A percentile compares a stretch with the other conserved stretches of the same genome.
Conservation (phyloP, 30 jellyfish, hydroid and myxozoan species). For the Cassiopea xamachana region DNA sequence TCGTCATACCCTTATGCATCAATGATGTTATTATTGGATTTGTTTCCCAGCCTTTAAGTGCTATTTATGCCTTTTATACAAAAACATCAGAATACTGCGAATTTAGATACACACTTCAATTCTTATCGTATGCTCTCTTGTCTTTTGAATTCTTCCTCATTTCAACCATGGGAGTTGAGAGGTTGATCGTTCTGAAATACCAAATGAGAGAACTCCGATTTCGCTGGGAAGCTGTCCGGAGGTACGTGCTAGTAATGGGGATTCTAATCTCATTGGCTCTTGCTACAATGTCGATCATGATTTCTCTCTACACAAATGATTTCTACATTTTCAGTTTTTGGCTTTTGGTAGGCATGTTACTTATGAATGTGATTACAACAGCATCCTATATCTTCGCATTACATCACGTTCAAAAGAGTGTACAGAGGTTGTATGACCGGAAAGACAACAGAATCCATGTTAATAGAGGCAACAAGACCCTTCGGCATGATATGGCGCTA, state of each 20-base stretch:
- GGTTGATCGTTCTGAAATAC: conserved; percentile 45
- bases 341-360: neutral
- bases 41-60: too few relatives aligned
- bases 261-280: neutral
- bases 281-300: conserved; percentile 11
- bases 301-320: conserved; percentile 17
- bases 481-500: conserved; percentile 55
- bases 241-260: conserved; percentile 18
- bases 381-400: conserved; percentile 4
- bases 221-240: conserved; percentile 47
- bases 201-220: conserved; percentile 11
- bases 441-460: conserved; percentile 10
- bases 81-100: neutral
- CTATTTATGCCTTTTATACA: neutral
- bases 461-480: neutral
- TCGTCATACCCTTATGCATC: conserved; percentile 40
- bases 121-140: neutral
- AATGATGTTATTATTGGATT: conserved; percentile 4
- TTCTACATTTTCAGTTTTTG: conserved; percentile 56
- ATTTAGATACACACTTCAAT: conserved; percentile 12
- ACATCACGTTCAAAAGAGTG: conserved; percentile 51
- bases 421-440: conserved; percentile 2
- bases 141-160: conserved; percentile 26
- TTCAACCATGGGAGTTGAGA: conserved; percentile 48
- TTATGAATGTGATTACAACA: neutral